Evolutionary conservation across 2,113 vertebrate genomes (phyloP).

Genomic region (Emydura subglobosa): DNA sequence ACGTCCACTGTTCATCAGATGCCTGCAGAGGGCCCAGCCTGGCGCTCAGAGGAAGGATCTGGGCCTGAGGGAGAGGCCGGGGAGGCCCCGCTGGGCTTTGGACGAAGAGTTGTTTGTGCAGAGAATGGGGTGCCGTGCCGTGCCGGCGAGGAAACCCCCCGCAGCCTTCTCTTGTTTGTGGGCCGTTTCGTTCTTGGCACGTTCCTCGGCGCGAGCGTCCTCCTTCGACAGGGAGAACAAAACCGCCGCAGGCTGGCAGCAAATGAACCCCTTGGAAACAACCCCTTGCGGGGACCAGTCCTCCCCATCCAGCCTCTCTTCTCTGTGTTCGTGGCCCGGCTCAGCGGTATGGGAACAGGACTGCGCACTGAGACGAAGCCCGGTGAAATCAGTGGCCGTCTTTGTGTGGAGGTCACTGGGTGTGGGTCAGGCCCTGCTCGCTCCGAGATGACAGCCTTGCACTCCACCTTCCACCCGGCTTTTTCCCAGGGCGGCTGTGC

Average conservation of each 20-base stretch:
- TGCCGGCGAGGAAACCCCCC: no score
- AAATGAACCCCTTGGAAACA: background rate
- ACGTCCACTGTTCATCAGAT: background rate
- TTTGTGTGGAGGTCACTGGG: background rate
- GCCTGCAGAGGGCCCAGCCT: no score
- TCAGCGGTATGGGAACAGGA: background rate
- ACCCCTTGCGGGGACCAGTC: background rate
- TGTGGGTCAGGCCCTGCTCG: background rate
- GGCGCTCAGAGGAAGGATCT: background rate
- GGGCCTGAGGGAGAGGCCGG: background rate
- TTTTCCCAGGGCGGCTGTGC: background rate
- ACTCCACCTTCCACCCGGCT: background rate
- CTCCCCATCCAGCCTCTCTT: background rate
- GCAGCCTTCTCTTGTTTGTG: no score
- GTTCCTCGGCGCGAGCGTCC: no score
- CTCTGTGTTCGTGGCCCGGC: background rate
- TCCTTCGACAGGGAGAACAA: no score
- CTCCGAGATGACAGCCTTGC: background rate
- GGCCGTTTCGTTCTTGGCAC: no score
- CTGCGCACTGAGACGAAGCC: background rate
- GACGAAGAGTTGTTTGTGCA: no score
- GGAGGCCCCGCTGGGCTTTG: background rate
- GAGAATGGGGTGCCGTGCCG: no score
- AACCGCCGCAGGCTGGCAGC: accelerated
- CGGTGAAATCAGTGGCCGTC: background rate